A percentile compares a stretch with the other conserved stretches of the same genome.
phyloP scores from a whole-genome alignment of 2,888 invertebrate species.

The Petrolisthes manimaculis region DNA sequence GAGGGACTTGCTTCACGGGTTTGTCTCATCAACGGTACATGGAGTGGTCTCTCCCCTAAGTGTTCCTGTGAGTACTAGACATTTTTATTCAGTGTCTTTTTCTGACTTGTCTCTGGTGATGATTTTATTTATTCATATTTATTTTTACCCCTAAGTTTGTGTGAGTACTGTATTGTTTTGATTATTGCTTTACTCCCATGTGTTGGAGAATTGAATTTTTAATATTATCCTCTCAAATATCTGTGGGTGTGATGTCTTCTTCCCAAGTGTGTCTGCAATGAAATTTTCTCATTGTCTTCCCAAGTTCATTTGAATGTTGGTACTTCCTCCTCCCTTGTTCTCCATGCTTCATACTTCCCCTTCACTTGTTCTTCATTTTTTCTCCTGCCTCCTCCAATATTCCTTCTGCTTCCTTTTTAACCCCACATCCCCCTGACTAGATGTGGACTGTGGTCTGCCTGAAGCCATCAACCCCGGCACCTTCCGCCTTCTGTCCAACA shows the following conservation, averaged over 20 bases:
- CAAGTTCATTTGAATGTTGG: not conserved
- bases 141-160: not conserved
- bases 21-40: constrained; percentile 89
- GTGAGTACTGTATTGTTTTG: constrained; percentile 6
- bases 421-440: constrained; percentile 71
- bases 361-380: not conserved
- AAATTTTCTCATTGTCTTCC: not conserved
- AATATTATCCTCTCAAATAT: no score
- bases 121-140: not conserved
- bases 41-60: constrained; percentile 86
- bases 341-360: no score
- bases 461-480: constrained; percentile 79
- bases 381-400: not conserved
- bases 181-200: not conserved
- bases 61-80: constrained; percentile 73
- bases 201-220: no score
- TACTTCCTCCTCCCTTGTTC: not conserved
- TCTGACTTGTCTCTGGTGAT: not conserved
- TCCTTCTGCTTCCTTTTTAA: not conserved
- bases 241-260: not conserved
- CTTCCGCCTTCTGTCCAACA: constrained; percentile 74
- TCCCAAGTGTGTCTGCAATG: constrained; percentile 6
- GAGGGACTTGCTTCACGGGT: constrained; percentile 78
- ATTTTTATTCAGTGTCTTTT: not conserved
- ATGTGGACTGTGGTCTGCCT: constrained; percentile 83